phyloP scores from a whole-genome alignment of 2,888 invertebrate genomes.

The Eupithecia dodoneata region DNA sequence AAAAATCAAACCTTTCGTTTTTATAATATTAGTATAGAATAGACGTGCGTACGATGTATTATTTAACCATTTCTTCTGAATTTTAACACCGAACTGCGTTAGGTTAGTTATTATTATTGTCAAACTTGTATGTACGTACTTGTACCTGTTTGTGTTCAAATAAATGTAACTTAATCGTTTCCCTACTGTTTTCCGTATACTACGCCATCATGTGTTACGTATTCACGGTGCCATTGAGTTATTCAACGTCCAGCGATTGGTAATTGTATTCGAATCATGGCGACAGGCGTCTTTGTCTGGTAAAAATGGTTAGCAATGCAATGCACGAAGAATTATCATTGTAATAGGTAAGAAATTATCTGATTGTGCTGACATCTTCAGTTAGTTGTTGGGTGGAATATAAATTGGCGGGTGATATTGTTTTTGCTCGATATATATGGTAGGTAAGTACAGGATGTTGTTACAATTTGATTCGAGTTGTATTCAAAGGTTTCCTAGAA shows the following conservation, averaged over 20 bases:
- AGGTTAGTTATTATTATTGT: too few species aligned
- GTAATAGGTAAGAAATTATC: slow-evolving; percentile 30
- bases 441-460: not conserved
- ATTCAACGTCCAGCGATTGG: slow-evolving; percentile 35
- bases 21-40: too few species aligned
- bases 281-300: slow-evolving; percentile 36
- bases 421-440: not conserved
- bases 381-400: not conserved
- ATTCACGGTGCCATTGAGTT: slow-evolving; percentile 34
- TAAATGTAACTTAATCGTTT: too few species aligned
- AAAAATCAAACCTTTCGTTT: too few species aligned
- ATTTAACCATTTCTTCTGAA: too few species aligned
- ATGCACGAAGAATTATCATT: slow-evolving; percentile 22
- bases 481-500: not conserved
- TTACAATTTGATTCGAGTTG: not conserved
- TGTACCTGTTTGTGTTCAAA: too few species aligned
- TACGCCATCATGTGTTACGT: slow-evolving; percentile 25
- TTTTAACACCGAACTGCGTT: too few species aligned
- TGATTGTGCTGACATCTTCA: slow-evolving; percentile 23
- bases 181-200: slow-evolving; percentile 11
- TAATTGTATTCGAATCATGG: slow-evolving; percentile 43
- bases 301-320: slow-evolving; percentile 36
- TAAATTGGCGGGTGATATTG: not conserved
- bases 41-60: too few species aligned
- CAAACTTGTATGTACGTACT: too few species aligned